Evolutionary conservation across 2,113 vertebrate species (phyloP), one percentile per base, ranked within the genome.

Genomic region (Proteles cristata): DNA sequence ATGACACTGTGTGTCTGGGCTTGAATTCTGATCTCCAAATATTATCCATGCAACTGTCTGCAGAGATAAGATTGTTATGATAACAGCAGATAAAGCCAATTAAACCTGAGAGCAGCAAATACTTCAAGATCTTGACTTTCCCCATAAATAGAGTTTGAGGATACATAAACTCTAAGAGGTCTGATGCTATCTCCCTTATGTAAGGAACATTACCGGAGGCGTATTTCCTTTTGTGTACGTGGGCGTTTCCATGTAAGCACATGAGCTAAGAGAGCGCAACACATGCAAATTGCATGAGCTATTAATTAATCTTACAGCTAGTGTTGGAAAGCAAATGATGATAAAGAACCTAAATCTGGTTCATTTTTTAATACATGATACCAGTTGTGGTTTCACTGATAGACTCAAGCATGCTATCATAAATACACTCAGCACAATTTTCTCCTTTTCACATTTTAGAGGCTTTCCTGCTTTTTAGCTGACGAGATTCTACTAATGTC

Each of bases 1-100:
- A 97, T 98, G 97, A 98, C 98, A 98, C 94, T 94, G 63, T 92
- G 92, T 90, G 84, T 95, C 98, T 98, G 96, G 97, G 95, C 94
- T 98, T 98, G 98, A 98, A 98, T 99, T 98, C 97, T 97, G 92
- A 98, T 98, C 97, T 98, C 95, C 98, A 99, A 99, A 98, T 98
- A 98, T 98, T 98, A 99, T 96, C 98, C 96, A 97, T 91, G 96
- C 96, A 98, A 98, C 86, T 93, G 97, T 97, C 97, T 98, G 80
- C 74, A 97, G 94, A 99, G 97, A 94, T 98, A 98, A 98, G 96
- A 93, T 81, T 98, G 97, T 98, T 98, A 98, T 79, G 96, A 98
- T 97, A 98, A 94, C 92, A 98, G 88, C 92, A 98, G 98, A 98
- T 98, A 99, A 98, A 98, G 98, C 88, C 88, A 98, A 98, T 98